Percentiles rank a stretch among this genome's conserved stretches.
Evolutionary conservation across 2,797 vertebrate species (phyloP).

Genomic region (Sternotherus odoratus): DNA sequence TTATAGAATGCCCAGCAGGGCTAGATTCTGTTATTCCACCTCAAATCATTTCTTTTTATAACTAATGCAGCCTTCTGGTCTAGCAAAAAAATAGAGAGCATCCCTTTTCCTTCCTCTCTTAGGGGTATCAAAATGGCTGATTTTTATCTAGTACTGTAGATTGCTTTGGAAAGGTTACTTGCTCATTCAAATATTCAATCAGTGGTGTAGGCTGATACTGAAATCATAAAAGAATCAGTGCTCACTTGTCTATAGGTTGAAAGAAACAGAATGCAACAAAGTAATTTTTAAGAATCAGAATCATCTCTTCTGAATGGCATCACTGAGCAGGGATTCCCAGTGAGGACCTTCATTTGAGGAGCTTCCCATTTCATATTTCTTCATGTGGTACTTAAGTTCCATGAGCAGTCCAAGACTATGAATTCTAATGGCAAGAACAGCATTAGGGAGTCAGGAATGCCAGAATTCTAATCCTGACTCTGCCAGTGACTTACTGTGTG

Average conservation of each 20-base stretch:
- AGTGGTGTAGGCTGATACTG: not conserved
- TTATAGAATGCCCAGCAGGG: not conserved
- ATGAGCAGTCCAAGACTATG: not conserved
- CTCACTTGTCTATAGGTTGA: not conserved
- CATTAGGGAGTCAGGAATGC: not conserved
- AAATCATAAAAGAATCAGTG: slow-evolving; percentile 2
- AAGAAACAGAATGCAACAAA: not conserved
- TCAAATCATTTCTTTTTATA: not conserved
- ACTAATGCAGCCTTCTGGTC: not conserved
- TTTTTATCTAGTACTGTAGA: not conserved
- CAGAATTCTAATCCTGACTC: not conserved
- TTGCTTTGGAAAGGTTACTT: not conserved
- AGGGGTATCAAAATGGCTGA: not conserved
- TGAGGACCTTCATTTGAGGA: not conserved
- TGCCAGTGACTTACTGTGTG: not conserved
- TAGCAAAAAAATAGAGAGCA: not conserved
- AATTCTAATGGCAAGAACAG: not conserved
- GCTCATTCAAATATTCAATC: not conserved
- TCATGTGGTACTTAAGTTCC: not conserved
- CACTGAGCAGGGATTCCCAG: not conserved
- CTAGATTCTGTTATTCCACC: not conserved
- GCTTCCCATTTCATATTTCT: not conserved
- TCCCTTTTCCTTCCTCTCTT: not conserved
- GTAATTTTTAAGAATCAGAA: not conserved
- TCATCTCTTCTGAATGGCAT: not conserved